Evolutionary conservation across 2,113 vertebrate species (phyloP).

Genomic region (Antennarius striatus): DNA sequence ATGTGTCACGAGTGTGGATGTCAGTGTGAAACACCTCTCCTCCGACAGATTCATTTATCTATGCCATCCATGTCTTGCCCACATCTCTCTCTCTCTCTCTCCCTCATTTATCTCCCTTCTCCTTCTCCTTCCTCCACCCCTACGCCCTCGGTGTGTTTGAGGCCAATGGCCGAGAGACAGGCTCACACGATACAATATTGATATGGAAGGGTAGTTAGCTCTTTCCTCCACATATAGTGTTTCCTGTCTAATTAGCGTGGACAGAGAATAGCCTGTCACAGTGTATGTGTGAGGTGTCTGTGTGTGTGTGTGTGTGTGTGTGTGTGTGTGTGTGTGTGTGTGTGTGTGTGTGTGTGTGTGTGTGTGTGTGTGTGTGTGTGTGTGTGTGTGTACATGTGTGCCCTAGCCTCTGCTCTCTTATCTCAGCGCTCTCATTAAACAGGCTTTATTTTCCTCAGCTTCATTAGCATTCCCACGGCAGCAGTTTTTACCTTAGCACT

Average conservation of each 20-base stretch:
- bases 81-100: conserved; percentile 18
- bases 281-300: conserved; percentile 23
- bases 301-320: conserved; percentile 13
- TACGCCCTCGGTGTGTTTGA: conserved; percentile 27
- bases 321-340: conserved; percentile 32
- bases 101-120: conserved; percentile 52
- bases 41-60: conserved; percentile 31
- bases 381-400: conserved; percentile 34
- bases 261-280: conserved; percentile 49
- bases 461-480: conserved; percentile 79
- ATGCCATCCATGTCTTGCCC: conserved; percentile 39
- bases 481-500: conserved; percentile 62
- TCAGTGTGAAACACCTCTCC: conserved; percentile 32
- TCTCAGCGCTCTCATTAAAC: conserved; percentile 80
- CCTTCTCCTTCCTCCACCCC: conserved; percentile 19
- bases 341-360: conserved; percentile 26
- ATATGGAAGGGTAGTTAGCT: conserved; percentile 70
- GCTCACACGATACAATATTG: conserved; percentile 61
- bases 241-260: conserved; percentile 74
- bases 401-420: conserved; percentile 74
- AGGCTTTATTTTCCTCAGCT: conserved; percentile 80
- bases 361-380: conserved; percentile 15
- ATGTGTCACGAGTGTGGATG: conserved; percentile 20
- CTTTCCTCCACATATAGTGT: conserved; percentile 67
- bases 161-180: conserved; percentile 54